Evolutionary conservation across 92 coral and sea anemone species (phyloP).

Genomic region (Muricea muricata): DNA sequence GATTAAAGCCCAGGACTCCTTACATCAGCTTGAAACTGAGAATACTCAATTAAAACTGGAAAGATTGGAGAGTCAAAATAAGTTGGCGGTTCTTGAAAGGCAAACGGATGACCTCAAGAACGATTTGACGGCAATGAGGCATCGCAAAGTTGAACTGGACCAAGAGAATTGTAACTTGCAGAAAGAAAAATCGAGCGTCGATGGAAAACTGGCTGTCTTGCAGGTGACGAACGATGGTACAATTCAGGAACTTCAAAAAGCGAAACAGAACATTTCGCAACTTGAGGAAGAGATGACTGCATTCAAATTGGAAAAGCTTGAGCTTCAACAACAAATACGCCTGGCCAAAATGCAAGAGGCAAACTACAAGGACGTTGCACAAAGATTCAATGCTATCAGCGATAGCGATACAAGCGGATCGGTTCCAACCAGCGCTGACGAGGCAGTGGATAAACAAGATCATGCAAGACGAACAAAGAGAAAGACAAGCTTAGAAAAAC

Average conservation of each 20-base stretch:
- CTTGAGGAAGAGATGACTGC: slow-evolving; percentile 94
- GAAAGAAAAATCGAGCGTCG: slow-evolving; percentile 75
- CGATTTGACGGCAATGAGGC: slow-evolving; percentile 71
- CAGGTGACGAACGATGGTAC: slow-evolving; percentile 86
- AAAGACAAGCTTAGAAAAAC: slow-evolving; percentile 28
- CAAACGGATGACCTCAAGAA: slow-evolving; percentile 83
- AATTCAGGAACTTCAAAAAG: slow-evolving; percentile 78
- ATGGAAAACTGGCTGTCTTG: slow-evolving; percentile 68
- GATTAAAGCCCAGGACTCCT: neutral
- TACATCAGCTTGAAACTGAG: slow-evolving; percentile 67
- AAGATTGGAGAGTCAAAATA: slow-evolving; percentile 72
- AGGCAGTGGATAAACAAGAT: neutral
- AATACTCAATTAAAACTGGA: slow-evolving; percentile 68
- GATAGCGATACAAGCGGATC: slow-evolving; percentile 81
- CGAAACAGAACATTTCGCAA: slow-evolving; percentile 78
- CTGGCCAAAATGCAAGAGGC: slow-evolving; percentile 70
- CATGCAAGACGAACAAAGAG: neutral
- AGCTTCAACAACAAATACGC: slow-evolving; percentile 79
- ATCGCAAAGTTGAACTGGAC: slow-evolving; percentile 59
- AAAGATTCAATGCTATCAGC: slow-evolving; percentile 63
- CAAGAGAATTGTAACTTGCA: slow-evolving; percentile 71
- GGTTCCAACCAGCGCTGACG: slow-evolving; percentile 70
- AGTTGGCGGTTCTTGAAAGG: slow-evolving; percentile 73
- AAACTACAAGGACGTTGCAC: slow-evolving; percentile 71
- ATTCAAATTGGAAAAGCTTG: slow-evolving; percentile 86